Evolutionary conservation across 2,797 vertebrate species (phyloP).

Genomic region (Peromyscus melanophrys): DNA sequence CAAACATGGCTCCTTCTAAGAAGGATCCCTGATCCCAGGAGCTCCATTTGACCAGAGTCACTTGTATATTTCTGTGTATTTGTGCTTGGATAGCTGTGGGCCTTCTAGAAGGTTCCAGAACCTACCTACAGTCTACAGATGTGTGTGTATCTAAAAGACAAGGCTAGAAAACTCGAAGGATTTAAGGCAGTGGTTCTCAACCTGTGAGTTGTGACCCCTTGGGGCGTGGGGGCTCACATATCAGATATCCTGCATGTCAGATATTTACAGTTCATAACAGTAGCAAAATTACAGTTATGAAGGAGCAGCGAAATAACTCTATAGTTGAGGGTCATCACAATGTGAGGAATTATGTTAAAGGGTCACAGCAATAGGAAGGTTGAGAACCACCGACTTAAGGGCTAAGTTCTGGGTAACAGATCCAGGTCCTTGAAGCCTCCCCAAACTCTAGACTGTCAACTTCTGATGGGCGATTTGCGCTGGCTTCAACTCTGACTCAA

Average conservation of each 20-base stretch:
- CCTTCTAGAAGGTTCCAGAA: slow-evolving; percentile 11
- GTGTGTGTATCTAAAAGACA: background rate
- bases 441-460: background rate
- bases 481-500: background rate
- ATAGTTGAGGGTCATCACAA: background rate
- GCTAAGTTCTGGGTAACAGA: background rate
- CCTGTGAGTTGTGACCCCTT: background rate
- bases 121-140: background rate
- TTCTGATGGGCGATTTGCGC: background rate
- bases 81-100: background rate
- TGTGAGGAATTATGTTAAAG: background rate
- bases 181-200: background rate
- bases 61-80: no score
- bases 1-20: background rate
- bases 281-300: background rate
- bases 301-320: background rate
- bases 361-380: background rate
- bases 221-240: background rate
- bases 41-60: background rate
- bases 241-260: background rate
- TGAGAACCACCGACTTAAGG: background rate
- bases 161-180: background rate
- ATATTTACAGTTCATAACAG: background rate
- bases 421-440: background rate
- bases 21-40: background rate